A percentile compares a stretch with the other conserved stretches of the same genome.
Evolutionary conservation across 2,113 vertebrate species (phyloP).

Genomic region (Spermophilus dauricus): DNA sequence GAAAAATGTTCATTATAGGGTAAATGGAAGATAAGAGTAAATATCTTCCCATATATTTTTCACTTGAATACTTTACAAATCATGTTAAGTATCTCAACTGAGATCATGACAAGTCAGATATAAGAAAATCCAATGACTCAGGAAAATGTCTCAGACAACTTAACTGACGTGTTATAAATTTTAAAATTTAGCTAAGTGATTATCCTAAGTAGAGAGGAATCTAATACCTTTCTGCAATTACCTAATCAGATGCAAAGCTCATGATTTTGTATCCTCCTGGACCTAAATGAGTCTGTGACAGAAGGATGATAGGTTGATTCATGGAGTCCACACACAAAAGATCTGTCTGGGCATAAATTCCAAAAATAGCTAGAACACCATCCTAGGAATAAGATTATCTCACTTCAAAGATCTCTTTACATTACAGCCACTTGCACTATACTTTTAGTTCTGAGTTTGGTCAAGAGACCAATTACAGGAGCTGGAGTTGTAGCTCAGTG

Average conservation of each 20-base stretch:
- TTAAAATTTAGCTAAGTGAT: constrained; percentile 38
- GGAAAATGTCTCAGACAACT: constrained; percentile 6
- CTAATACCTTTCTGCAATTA: constrained; percentile 52
- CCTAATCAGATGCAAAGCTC: constrained; percentile 41
- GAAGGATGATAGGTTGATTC: neutral
- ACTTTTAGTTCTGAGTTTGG: neutral
- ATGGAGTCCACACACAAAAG: neutral
- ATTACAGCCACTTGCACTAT: neutral
- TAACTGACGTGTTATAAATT: constrained; percentile 7
- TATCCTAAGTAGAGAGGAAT: constrained; percentile 30
- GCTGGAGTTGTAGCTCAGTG: too few relatives aligned
- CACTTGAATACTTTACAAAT: constrained; percentile 38
- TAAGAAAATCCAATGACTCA: constrained; percentile 54
- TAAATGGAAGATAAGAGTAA: constrained; percentile 51
- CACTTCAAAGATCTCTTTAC: constrained; percentile 24
- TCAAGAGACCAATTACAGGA: constrained; percentile 26
- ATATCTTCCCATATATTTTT: constrained; percentile 40
- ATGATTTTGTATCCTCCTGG: neutral
- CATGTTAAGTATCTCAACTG: constrained; percentile 1
- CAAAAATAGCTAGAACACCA: neutral
- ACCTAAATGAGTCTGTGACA: neutral
- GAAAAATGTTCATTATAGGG: constrained; percentile 37
- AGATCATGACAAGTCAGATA: neutral
- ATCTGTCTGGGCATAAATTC: neutral
- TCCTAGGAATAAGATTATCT: neutral